phyloP scores from a whole-genome alignment of 2,888 invertebrate species.

The Leistus spinibarbis region DNA sequence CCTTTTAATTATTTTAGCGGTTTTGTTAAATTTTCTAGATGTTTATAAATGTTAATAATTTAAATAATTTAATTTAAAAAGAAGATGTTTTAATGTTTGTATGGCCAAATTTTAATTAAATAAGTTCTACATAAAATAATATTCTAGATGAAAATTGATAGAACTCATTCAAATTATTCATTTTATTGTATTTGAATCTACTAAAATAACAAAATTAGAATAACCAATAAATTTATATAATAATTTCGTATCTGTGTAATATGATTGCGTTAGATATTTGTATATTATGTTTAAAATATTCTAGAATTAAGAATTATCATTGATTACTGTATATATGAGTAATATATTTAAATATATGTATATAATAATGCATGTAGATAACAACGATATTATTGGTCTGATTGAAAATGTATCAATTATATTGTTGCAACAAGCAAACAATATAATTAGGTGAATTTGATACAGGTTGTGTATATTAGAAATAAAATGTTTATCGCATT shows the following conservation, averaged over 20 bases:
- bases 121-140: too few species aligned
- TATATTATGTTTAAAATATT: not conserved
- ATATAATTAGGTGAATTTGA: constrained; percentile 30
- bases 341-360: constrained; percentile 6
- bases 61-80: too few species aligned
- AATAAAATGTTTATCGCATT: constrained; percentile 34
- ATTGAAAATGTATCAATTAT: constrained; percentile 3
- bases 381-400: not conserved
- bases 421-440: not conserved
- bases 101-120: too few species aligned
- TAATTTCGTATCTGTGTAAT: not conserved
- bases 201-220: not conserved
- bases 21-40: not conserved
- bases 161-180: too few species aligned
- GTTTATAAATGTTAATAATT: not conserved
- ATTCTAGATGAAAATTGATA: too few species aligned
- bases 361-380: not conserved
- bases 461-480: constrained; percentile 29
- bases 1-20: not conserved
- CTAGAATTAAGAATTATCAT: not conserved
- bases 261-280: not conserved
- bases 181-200: not conserved
- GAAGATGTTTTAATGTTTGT: too few species aligned
- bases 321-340: constrained; percentile 8
- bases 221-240: not conserved